Evolutionary conservation across 1,140 invertebrate genomes (phyloP), one percentile per base, ranked within the genome.

Genomic region (Zaprionus ornatus): DNA sequence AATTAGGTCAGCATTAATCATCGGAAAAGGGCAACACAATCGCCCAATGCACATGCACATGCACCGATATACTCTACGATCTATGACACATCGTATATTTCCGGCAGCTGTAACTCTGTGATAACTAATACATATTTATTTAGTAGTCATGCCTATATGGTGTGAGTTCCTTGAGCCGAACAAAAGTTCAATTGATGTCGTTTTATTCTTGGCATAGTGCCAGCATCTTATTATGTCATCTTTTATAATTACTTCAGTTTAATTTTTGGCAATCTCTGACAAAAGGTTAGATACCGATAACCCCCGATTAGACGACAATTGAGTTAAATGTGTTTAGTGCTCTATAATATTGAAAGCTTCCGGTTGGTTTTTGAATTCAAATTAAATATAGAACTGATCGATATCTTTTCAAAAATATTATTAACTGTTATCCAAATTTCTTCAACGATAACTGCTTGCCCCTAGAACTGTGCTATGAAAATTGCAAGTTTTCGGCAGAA

Each of bases 1-100:
- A 86, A 88, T 63, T 87, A 67, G 84, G 84, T 87, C 84, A 87
- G 52, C 83, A 35, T 54, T 88, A 88, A 88, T 88, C 83, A 78
- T 63, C 32, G 10, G 25, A 71, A 71, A 76, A 64, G 37, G 19
- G 59, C 52, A 17, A 59, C 50, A 45, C 37, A 48, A 27, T 50
- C 10, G n/a, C 37, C 35, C 61, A 40, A 50, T 50, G 19, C 45
- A 42, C 40, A 42, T 42, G 40, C n/a, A n/a, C 15, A 42, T 50
- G 45, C 45, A 21, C 12, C 19, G 74, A 54, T 55, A 79, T 54
- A 82, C 66, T 50, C 42, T 50, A 27, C 60, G 55, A 32, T 67
- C 62, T 66, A 71, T 27, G 27, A 62, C 57, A 54, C 75, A 65
- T 74, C 66, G 62, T 74, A 61, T 67, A 79, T 71, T 69, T 77